Percentiles rank a stretch among this genome's conserved stretches.
Conservation (phyloP, 2,113 vertebrate genomes). For the Corvus moneduloides region DNA sequence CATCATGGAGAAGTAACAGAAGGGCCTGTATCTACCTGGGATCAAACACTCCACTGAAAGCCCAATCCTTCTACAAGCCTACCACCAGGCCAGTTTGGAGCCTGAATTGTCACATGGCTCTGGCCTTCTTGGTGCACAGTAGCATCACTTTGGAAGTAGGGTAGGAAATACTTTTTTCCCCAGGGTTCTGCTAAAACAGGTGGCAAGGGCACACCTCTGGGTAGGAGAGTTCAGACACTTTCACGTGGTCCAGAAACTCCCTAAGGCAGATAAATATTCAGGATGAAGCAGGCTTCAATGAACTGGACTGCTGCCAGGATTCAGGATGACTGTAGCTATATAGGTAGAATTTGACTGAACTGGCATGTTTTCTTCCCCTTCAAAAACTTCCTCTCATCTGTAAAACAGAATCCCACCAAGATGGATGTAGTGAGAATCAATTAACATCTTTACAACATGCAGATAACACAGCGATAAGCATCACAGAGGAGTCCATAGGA, state of each 20-base stretch:
- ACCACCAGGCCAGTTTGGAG: background rate
- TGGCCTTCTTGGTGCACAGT: background rate
- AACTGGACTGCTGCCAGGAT: background rate
- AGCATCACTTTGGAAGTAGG: background rate
- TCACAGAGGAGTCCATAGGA: background rate
- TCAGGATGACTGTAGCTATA: background rate
- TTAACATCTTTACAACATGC: background rate
- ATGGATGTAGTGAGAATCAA: background rate
- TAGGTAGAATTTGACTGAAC: background rate
- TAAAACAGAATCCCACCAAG: background rate
- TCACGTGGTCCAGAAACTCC: background rate
- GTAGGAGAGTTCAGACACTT: background rate
- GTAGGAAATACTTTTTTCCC: background rate
- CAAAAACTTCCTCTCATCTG: background rate
- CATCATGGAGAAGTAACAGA: background rate
- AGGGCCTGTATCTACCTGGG: background rate
- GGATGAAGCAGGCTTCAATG: background rate
- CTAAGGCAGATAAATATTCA: background rate
- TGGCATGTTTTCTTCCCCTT: background rate
- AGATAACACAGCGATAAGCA: background rate
- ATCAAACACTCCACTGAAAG: background rate
- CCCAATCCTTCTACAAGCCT: background rate
- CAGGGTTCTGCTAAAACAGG: background rate
- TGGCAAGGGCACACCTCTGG: background rate
- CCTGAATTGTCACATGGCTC: background rate